Base-by-base conservation (phyloP, 1,140 invertebrate genomes). In the Micrasema longulum region DNA sequence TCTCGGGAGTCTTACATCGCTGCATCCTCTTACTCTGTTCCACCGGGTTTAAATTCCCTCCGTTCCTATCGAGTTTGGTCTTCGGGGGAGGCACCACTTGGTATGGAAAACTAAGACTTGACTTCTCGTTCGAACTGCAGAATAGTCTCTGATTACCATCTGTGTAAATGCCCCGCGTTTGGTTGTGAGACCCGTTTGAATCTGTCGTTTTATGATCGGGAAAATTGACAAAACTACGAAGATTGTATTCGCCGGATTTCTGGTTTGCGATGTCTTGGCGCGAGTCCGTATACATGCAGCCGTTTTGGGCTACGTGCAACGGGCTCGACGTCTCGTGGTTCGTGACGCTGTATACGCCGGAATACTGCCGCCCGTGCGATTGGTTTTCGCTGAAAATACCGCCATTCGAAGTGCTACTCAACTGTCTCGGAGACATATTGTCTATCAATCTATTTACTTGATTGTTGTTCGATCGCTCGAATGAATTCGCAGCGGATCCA, bases 1-100 rank as follows among this genome's bases (percentile, higher is more conserved):
- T 91, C 82, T 94, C 92, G 0, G 92, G 90, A 1, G 92, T 93
- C 70, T 92, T 83, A 52, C 88, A 88, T 10, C 89, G 79, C 74
- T 87, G 87, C 79, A 84, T 81, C 79, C 83, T 84, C 73, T 80
- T 77, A 76, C 80, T 76, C 65, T 81, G 79, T 57, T 84, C 82
- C 76, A 79, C 64, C 23, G 71, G 35, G 35, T 76, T 72, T n/a
- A n/a, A n/a, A n/a, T n/a, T n/a, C n/a, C n/a, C n/a, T 35, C 72
- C 53, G 20, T 35, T 47, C 16, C 69, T 48, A 41, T 77, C 74
- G 36, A 76, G 52, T 73, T 79, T 78, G 18, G 71, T 57, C 35
- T 76, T 75, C 9, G 77, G 77, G 3, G 77, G 77, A n/a, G 78
- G 75, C 16, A 76, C 60, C 9, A 78, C 64, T 41, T 77, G 77